phyloP scores from a whole-genome alignment of 2,113 vertebrate genomes.

The Podarcis raffonei region DNA sequence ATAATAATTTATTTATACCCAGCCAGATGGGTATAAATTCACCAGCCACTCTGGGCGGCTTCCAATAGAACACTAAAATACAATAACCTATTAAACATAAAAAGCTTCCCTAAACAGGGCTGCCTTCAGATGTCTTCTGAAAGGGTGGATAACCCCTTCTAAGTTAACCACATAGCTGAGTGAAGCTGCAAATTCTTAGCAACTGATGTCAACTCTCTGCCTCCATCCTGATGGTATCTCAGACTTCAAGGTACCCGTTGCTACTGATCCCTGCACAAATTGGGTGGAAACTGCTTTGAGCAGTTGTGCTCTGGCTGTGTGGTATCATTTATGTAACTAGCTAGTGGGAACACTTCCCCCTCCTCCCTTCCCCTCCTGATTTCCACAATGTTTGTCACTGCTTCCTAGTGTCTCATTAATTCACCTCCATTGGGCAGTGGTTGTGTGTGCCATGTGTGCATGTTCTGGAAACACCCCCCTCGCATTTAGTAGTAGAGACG shows the following conservation, averaged over 20 bases:
- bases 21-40: no score
- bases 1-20: no score
- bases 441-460: neutral
- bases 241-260: neutral
- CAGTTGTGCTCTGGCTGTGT: rapidly evolving
- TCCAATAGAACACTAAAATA: no score
- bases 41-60: no score
- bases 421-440: neutral
- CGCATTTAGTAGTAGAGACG: neutral
- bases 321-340: neutral
- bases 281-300: neutral
- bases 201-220: neutral
- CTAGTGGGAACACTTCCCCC: neutral
- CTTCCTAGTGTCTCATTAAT: rapidly evolving
- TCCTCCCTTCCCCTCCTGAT: neutral
- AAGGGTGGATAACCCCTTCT: neutral
- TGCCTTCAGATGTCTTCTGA: no score
- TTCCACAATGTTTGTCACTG: neutral
- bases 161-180: neutral
- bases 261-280: neutral
- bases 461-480: neutral
- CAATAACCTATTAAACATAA: no score
- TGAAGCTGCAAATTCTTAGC: neutral
- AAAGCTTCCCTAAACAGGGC: no score
- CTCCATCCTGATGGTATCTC: neutral